phyloP scores from a whole-genome alignment of 2,888 invertebrate genomes.

The Zaprionus lineosus region DNA sequence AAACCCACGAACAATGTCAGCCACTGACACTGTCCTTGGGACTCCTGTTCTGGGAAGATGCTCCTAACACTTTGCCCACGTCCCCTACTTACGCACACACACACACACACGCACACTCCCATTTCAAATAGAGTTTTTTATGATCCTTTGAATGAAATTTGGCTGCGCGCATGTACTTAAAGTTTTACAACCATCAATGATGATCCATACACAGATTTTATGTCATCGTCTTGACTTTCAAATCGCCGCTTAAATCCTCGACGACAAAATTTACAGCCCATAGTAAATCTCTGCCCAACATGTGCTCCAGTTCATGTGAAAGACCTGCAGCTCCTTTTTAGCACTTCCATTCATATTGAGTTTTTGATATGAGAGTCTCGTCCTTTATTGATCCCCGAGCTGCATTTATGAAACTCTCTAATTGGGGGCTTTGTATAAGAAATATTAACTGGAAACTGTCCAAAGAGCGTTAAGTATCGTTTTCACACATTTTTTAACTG shows the following conservation, averaged over 20 bases:
- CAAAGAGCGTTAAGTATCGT: conserved; percentile 9
- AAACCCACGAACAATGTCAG: conserved; percentile 19
- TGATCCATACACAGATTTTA: conserved; percentile 47
- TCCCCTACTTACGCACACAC: conserved; percentile 20
- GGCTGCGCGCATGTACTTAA: conserved; percentile 40
- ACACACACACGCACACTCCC: too few relatives aligned
- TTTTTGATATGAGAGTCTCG: not conserved
- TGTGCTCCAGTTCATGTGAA: conserved; percentile 49
- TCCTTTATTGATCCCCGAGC: conserved; percentile 27
- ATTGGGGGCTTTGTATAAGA: conserved; percentile 66
- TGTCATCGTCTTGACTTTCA: conserved; percentile 25
- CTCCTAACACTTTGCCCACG: conserved; percentile 23
- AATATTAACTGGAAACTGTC: conserved; percentile 58
- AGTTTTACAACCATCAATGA: conserved; percentile 56
- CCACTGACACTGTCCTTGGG: not conserved
- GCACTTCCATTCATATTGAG: conserved; percentile 48
- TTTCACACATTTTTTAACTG: conserved; percentile 55
- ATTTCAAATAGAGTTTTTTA: conserved; percentile 41
- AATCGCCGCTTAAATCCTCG: conserved; percentile 17
- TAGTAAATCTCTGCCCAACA: conserved; percentile 57
- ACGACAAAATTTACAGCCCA: conserved; percentile 66
- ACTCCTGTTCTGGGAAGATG: conserved; percentile 28
- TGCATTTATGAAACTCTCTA: conserved; percentile 49
- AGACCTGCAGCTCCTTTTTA: conserved; percentile 21
- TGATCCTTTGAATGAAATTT: conserved; percentile 65